These are phyloP conservation scores for Phylloscopus whistleri DNA, from an alignment of 2,113 vertebrate genomes.

Conservation along the genomic window DNA sequence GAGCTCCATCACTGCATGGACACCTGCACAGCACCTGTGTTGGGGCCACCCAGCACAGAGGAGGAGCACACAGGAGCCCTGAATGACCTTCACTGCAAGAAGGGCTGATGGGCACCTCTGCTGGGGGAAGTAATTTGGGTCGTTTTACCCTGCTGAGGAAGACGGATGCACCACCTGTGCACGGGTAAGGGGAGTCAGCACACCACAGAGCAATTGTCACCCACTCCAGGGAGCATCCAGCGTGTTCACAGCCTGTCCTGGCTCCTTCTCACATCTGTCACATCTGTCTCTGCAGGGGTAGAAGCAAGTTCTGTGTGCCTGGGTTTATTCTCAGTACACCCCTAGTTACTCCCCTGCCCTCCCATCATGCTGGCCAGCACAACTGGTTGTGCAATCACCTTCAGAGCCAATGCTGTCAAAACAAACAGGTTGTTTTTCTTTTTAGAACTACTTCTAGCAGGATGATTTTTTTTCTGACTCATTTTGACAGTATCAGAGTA, in stretches of 20 bases:
- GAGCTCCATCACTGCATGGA: rapidly evolving
- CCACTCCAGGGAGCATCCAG: background rate
- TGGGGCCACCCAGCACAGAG: background rate
- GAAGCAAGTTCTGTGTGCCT: background rate
- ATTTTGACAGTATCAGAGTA: background rate
- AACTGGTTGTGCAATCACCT: background rate
- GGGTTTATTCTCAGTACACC: background rate
- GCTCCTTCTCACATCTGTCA: background rate
- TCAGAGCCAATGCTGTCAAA: background rate
- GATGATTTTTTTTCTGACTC: background rate
- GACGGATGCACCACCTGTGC: background rate
- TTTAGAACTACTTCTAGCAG: background rate
- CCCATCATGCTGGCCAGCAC: background rate
- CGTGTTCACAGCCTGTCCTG: background rate
- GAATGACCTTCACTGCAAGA: background rate
- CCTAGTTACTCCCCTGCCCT: background rate
- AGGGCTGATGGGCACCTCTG: background rate
- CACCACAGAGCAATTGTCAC: background rate
- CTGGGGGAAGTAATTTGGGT: background rate
- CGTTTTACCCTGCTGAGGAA: background rate
- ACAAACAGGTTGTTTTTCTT: no score
- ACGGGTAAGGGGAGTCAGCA: background rate
- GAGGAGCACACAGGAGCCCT: background rate
- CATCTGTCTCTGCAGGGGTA: background rate
- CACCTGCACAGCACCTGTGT: background rate